A percentile compares a stretch with the other conserved stretches of the same genome.
phyloP scores from a whole-genome alignment of 2,113 vertebrate species.

The Esox niger region DNA sequence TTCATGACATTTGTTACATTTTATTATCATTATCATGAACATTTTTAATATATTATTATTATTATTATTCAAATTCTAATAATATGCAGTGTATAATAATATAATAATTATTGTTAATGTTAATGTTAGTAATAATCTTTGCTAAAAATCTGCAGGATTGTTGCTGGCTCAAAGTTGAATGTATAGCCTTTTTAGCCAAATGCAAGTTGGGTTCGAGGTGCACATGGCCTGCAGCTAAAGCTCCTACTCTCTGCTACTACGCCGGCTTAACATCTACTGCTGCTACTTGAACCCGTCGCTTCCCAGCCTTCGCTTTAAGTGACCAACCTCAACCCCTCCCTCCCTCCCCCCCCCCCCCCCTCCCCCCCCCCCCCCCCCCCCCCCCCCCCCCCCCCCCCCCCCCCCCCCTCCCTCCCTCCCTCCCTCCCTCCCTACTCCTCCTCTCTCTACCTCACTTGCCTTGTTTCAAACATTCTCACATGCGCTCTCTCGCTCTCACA shows the following conservation, averaged over 20 bases:
- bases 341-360: constrained; percentile 52
- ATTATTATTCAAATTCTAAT: too few relatives aligned
- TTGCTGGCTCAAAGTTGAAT: constrained; percentile 50
- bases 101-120: constrained; percentile 36
- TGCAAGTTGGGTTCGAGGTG: constrained; percentile 54
- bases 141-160: constrained; percentile 65
- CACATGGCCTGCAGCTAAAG: constrained; percentile 41
- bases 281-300: constrained; percentile 68
- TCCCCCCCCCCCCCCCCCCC: constrained; percentile 42
- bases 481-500: neutral
- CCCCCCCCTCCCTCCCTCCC: constrained; percentile 7
- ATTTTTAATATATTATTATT: constrained; percentile 1
- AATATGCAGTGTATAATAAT: too few relatives aligned
- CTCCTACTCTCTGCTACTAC: constrained; percentile 63
- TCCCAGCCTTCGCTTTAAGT: constrained; percentile 71
- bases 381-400: constrained; percentile 23
- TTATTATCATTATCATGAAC: constrained; percentile 30
- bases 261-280: constrained; percentile 58
- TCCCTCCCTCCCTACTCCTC: constrained; percentile 23
- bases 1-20: neutral
- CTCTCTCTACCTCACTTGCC: constrained; percentile 16
- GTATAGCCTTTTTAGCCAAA: constrained; percentile 35
- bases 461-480: constrained; percentile 24
- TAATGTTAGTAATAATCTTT: constrained; percentile 59
- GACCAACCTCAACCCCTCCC: constrained; percentile 68